phyloP scores from a whole-genome alignment of 2,888 invertebrate genomes.

The Plagodis pulveraria region DNA sequence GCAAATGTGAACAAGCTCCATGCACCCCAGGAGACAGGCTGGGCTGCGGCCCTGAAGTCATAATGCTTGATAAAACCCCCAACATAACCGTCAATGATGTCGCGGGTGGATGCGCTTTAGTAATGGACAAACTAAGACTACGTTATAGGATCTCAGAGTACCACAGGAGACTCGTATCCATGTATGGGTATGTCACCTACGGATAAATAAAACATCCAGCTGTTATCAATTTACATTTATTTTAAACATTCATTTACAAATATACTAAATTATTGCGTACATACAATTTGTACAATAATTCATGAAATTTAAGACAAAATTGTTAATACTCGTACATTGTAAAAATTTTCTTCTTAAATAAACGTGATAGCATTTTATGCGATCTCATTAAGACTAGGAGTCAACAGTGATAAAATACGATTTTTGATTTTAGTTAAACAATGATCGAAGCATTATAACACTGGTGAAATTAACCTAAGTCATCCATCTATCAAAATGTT shows the following conservation, averaged over 20 bases:
- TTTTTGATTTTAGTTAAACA: constrained; percentile 61
- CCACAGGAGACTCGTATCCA: constrained; percentile 52
- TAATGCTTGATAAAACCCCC: constrained; percentile 47
- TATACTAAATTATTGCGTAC: constrained; percentile 73
- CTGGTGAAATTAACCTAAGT: constrained; percentile 56
- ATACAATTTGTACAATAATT: constrained; percentile 78
- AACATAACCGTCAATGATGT: constrained; percentile 60
- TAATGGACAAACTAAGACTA: constrained; percentile 53
- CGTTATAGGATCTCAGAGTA: constrained; percentile 49
- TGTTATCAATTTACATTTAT: constrained; percentile 79
- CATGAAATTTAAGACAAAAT: constrained; percentile 50
- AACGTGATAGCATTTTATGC: constrained; percentile 76
- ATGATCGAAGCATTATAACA: constrained; percentile 48
- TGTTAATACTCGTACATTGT: constrained; percentile 68
- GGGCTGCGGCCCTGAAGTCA: constrained; percentile 34
- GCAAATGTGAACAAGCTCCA: neutral
- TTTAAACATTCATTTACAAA: constrained; percentile 78
- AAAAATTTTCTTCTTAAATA: constrained; percentile 49
- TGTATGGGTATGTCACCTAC: constrained; percentile 35
- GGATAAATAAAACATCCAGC: constrained; percentile 27
- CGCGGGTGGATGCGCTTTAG: constrained; percentile 59
- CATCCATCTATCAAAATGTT: constrained; percentile 51
- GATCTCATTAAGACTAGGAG: constrained; percentile 73
- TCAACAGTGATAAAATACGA: constrained; percentile 66
- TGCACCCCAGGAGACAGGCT: neutral